Base-by-base conservation (phyloP, 2,888 invertebrate genomes). In the Agapostemon virescens region DNA sequence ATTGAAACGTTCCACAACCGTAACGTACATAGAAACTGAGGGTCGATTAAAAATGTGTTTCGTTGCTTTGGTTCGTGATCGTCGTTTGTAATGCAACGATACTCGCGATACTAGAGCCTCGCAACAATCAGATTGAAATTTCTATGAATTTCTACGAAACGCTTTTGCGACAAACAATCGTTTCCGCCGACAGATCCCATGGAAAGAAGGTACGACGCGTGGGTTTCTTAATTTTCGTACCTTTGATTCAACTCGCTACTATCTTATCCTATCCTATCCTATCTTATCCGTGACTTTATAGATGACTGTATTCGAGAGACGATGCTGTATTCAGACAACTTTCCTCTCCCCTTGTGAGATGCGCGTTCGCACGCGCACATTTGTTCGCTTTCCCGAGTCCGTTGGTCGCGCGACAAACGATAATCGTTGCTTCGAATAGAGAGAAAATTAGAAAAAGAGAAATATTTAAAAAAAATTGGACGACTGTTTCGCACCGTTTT, bases 101-200 rank as follows among this genome's bases (percentile, higher is more conserved):
- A 17, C 7, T 17, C 26, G 26, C 55, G 17, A 26, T 55, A 26
- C 55, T 26, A 55, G 55, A 55, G 55, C 15, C 55, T 55, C 26
- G 6, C 26, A 17, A 26, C 30, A 30, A 55, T 55, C 26, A 26
- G 30, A 38, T 52, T 36, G 38, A 69, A 38, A 55, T 69, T 69
- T 69, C 38, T 52, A 52, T 52, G 26, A 20, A 26, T 38, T 6
- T 26, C 26, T n/a, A 55, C 38, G 36, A 69, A 69, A 38, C 26
- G 52, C 38, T 55, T 20, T 69, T 52, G 52, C 52, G 23, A 49
- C 36, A 38, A 58, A 70, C 61, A 30, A 58, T 70, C 61, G 61
- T 30, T 61, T 33, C 33, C 20, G 30, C 33, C 61, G 2, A 20
- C 33, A 20, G 61, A 33, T 33, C 17, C 30, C 3, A 20, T 33